Evolutionary conservation across 2,113 vertebrate genomes (phyloP), one percentile per base, ranked within the genome.

Genomic region (Phalacrocorax brasilianus): DNA sequence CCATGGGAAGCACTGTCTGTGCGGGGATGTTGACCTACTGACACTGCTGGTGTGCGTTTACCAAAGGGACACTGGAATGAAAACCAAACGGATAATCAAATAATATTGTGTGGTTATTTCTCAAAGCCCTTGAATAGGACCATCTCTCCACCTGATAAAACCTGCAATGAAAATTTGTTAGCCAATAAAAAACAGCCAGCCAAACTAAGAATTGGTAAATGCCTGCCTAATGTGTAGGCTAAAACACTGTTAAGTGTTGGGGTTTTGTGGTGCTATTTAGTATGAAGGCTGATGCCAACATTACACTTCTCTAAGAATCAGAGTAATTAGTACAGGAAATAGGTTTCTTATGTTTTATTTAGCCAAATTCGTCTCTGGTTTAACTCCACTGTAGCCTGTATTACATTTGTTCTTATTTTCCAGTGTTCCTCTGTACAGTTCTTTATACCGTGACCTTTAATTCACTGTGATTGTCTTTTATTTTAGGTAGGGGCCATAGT

Each of bases 261-360:
- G 91, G 53, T 24, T 96, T 95, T 97, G 84, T 58, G 84, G 77
- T 66, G 14, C 77, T 94, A 73, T 95, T 91, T 79, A 91, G 50
- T 83, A 63, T 79, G 97, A 95, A 89, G 84, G 53, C 50, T 79
- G 88, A 91, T 94, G 91, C 83, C 94, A 95, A 79, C 42, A 76
- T 88, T 87, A 78, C 56, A 35, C 89, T 97, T 87, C 89, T 89
- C 58, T 89, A 89, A 94, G 71, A 76, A 89, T 74, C 12, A 2
- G 84, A 82, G 74, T 92, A 96, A 96, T 97, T 96, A 96, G 89
- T 92, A 66, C 58, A 96, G 96, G 96, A 97, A 97, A 95, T 94
- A 82, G 74, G 71, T 95, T 97, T 96, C 97, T 95, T 91, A 91
- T 95, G 87, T 94, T 95, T 96, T 95, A 97, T 92, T 95, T 91